Conservation (phyloP, 2,797 vertebrate genomes). For the Gorsachius magnificus region DNA sequence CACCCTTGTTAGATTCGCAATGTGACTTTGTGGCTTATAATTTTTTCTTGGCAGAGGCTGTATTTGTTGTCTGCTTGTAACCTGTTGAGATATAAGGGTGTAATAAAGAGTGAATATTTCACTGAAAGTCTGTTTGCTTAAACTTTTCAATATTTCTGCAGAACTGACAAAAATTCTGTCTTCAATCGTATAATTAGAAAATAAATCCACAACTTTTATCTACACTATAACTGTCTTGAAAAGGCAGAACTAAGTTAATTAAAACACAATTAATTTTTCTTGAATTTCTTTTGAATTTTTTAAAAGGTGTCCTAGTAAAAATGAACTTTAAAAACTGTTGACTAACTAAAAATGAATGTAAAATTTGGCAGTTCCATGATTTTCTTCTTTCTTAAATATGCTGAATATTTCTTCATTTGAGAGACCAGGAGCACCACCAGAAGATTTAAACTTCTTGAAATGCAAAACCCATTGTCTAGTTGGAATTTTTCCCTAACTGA, state of each 20-base stretch:
- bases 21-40: neutral
- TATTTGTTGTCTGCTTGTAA: neutral
- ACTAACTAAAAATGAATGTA: neutral
- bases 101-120: neutral
- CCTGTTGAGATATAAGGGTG: neutral
- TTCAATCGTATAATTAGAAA: neutral
- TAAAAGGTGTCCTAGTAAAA: neutral
- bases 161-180: neutral
- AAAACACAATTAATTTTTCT: conserved; percentile 12
- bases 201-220: neutral
- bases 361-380: neutral
- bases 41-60: neutral
- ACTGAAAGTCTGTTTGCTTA: neutral
- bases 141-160: neutral
- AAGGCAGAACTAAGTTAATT: neutral
- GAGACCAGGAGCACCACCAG: neutral
- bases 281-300: neutral
- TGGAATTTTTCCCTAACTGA: neutral
- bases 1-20: neutral
- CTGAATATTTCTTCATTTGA: neutral
- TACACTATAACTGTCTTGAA: neutral
- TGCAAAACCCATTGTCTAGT: neutral
- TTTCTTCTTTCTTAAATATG: neutral
- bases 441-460: conserved; percentile 13
- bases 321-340: neutral